A percentile compares a stretch with the other conserved stretches of the same genome.
Evolutionary conservation across 1,140 invertebrate genomes (phyloP).

Genomic region (Cepaea nemoralis): DNA sequence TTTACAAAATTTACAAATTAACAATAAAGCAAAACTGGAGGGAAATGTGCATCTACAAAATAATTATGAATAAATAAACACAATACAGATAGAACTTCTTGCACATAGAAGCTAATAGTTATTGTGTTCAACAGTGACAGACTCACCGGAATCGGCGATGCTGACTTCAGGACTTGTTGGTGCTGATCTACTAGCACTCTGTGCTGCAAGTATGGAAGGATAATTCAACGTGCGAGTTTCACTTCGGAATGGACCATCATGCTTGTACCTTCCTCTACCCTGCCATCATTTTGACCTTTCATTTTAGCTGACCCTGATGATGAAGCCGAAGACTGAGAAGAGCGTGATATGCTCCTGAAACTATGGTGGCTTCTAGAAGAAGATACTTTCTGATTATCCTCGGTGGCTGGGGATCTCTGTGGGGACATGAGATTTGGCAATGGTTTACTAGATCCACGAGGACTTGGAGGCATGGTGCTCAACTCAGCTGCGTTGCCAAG

Average conservation of each 20-base stretch:
- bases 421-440: constrained; percentile 8
- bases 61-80: no score
- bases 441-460: background rate
- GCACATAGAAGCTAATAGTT: no score
- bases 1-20: no score
- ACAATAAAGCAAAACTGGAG: no score
- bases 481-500: background rate
- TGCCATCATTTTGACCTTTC: constrained; percentile 18
- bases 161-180: constrained; percentile 42
- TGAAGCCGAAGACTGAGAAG: constrained; percentile 53
- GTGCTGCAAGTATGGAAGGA: constrained; percentile 39
- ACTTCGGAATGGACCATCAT: constrained; percentile 50
- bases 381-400: constrained; percentile 27
- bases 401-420: constrained; percentile 39
- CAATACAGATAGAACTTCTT: no score
- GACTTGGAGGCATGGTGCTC: background rate
- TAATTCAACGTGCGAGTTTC: constrained; percentile 61
- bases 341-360: constrained; percentile 52
- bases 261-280: constrained; percentile 23
- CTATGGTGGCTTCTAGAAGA: constrained; percentile 47
- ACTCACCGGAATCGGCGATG: background rate
- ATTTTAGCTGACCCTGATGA: constrained; percentile 46
- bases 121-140: no score
- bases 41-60: no score
- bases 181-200: constrained; percentile 46